These are phyloP conservation scores for Smithornis capensis DNA, from an alignment of 2,113 vertebrate genomes.

Conservation along the genomic window DNA sequence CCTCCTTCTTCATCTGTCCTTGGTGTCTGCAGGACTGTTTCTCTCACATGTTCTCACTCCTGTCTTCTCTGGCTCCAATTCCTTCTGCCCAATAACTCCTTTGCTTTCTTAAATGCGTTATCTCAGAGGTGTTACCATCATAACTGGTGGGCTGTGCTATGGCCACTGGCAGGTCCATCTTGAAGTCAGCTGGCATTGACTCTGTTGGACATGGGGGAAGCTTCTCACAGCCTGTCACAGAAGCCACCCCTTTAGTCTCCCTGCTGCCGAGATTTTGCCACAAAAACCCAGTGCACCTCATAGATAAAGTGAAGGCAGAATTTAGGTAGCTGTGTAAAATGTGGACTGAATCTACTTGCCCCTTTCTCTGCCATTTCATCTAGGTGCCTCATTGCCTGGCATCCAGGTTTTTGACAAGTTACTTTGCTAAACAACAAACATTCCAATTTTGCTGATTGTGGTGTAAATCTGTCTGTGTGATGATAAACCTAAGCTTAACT, in stretches of 20 bases:
- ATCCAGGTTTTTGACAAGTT: not conserved
- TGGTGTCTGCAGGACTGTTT: too few species aligned
- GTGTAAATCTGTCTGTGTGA: not conserved
- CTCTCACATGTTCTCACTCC: not conserved
- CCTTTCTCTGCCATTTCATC: not conserved
- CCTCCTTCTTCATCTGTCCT: not conserved
- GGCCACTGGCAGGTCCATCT: not conserved
- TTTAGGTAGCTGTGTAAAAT: not conserved
- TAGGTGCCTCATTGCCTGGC: not conserved
- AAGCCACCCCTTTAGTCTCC: not conserved
- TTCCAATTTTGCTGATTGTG: not conserved
- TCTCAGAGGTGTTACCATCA: too few species aligned
- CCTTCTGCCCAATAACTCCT: not conserved
- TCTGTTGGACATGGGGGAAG: rapidly evolving
- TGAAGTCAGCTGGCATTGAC: not conserved
- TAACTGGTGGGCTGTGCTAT: not conserved
- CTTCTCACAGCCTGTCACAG: not conserved
- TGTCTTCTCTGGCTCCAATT: not conserved
- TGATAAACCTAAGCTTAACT: not conserved
- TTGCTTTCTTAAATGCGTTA: not conserved
- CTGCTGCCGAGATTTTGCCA: not conserved
- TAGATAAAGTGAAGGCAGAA: not conserved
- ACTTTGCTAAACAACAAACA: not conserved
- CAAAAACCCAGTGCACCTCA: not conserved
- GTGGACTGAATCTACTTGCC: not conserved